These are phyloP conservation scores for Barnardius zonarius DNA, from an alignment of 2,113 vertebrate species.

Conservation along the genomic window DNA sequence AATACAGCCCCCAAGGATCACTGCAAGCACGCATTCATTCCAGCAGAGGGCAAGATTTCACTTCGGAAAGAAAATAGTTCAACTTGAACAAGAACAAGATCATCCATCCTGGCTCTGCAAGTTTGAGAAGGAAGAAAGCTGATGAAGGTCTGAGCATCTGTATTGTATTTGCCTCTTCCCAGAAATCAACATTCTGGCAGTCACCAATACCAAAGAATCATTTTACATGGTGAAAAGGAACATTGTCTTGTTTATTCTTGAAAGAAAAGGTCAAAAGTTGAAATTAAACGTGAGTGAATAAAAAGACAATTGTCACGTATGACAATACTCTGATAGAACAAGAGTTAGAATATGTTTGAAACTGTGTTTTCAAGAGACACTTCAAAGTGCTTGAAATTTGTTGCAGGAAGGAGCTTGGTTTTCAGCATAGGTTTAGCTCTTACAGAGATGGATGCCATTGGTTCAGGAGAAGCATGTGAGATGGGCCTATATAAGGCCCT, in stretches of 20 bases:
- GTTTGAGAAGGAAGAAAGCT: background rate
- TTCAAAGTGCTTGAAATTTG: background rate
- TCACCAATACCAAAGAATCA: background rate
- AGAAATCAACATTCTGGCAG: background rate
- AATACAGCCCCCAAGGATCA: background rate
- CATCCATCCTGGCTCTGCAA: background rate
- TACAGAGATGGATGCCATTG: background rate
- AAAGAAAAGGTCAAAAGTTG: background rate
- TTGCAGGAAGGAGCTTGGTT: background rate
- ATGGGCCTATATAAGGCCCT: background rate
- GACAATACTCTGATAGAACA: background rate
- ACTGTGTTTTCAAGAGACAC: background rate
- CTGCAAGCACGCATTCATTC: background rate
- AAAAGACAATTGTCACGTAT: background rate
- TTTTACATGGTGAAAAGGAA: background rate
- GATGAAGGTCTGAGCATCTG: background rate
- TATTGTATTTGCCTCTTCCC: background rate
- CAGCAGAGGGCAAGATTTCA: background rate
- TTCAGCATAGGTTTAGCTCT: background rate
- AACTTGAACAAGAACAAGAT: background rate
- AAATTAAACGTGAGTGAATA: background rate
- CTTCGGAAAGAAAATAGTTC: background rate
- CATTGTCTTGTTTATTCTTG: no score
- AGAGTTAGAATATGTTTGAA: background rate
- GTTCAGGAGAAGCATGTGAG: background rate